phyloP scores from a whole-genome alignment of 2,888 invertebrate genomes.

The Drosophila borborema region DNA sequence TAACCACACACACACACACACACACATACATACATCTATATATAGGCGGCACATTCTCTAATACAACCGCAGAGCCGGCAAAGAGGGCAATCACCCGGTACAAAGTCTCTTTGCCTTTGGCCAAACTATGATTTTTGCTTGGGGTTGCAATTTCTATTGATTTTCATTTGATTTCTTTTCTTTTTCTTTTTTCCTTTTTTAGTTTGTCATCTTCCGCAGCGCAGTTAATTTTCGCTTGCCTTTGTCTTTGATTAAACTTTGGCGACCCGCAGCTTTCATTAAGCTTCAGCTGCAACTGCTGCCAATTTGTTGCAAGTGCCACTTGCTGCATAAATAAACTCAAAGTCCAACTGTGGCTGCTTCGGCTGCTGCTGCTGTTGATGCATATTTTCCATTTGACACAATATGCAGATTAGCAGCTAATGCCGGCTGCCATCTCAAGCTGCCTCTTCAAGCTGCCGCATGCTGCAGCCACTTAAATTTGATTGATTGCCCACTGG shows the following conservation, averaged over 20 bases:
- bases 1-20: conserved; percentile 5
- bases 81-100: conserved; percentile 81
- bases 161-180: conserved; percentile 49
- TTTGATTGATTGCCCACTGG: conserved; percentile 76
- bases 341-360: not conserved
- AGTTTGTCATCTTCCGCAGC: conserved; percentile 7
- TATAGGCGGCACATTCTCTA: conserved; percentile 40
- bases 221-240: conserved; percentile 37
- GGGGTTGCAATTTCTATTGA: conserved; percentile 80
- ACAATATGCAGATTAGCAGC: conserved; percentile 80
- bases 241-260: conserved; percentile 39
- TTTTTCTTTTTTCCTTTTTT: conserved; percentile 4
- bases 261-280: conserved; percentile 58
- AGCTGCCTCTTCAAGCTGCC: conserved; percentile 24
- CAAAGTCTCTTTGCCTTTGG: conserved; percentile 32
- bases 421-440: conserved; percentile 48
- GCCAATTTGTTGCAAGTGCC: conserved; percentile 66
- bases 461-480: conserved; percentile 57
- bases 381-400: conserved; percentile 59
- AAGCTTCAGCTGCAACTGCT: conserved; percentile 35
- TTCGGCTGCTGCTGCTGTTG: conserved; percentile 5
- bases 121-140: conserved; percentile 58
- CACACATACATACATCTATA: not conserved
- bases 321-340: conserved; percentile 50
- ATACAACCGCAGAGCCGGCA: conserved; percentile 63